Evolutionary conservation across 2,888 invertebrate genomes (phyloP).

Genomic region (Dasypogon diadema): DNA sequence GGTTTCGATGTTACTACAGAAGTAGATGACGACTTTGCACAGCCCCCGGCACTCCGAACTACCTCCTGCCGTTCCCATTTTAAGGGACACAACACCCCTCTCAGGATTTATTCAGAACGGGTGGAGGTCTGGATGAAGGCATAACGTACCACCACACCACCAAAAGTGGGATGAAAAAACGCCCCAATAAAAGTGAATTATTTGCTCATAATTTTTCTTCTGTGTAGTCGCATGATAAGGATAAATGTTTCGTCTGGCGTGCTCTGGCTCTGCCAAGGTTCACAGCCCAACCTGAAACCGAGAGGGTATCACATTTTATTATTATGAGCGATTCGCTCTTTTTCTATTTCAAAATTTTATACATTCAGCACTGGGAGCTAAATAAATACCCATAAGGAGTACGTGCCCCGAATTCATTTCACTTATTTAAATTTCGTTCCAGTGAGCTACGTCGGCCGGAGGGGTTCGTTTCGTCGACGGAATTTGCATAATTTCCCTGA

Average conservation of each 20-base stretch:
- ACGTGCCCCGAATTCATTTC: slow-evolving; percentile 52
- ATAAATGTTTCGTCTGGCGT: slow-evolving; percentile 48
- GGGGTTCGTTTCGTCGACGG: background rate
- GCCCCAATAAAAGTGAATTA: slow-evolving; percentile 55
- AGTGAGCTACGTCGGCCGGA: background rate
- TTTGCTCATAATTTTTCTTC: slow-evolving; percentile 55
- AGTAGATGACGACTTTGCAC: slow-evolving; percentile 9
- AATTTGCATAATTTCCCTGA: slow-evolving; percentile 46
- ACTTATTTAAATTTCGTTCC: slow-evolving; percentile 50
- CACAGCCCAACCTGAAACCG: slow-evolving; percentile 20
- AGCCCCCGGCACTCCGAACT: background rate
- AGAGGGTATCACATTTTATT: slow-evolving; percentile 48
- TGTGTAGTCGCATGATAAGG: slow-evolving; percentile 54
- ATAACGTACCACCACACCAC: slow-evolving; percentile 22
- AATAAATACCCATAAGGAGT: slow-evolving; percentile 51
- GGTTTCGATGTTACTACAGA: background rate
- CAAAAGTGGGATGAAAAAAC: slow-evolving; percentile 35
- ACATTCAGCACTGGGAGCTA: slow-evolving; percentile 42
- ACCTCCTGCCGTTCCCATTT: slow-evolving; percentile 9
- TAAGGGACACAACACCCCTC: background rate
- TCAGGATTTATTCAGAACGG: background rate
- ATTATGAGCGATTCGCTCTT: slow-evolving; percentile 46
- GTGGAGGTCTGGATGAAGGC: background rate
- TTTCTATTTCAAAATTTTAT: slow-evolving; percentile 47
- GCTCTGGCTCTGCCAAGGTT: background rate